A percentile compares a stretch with the other conserved stretches of the same genome.
These are phyloP conservation scores for Bedellia somnulentella DNA, from an alignment of 2,888 invertebrate genomes.

Conservation along the genomic window DNA sequence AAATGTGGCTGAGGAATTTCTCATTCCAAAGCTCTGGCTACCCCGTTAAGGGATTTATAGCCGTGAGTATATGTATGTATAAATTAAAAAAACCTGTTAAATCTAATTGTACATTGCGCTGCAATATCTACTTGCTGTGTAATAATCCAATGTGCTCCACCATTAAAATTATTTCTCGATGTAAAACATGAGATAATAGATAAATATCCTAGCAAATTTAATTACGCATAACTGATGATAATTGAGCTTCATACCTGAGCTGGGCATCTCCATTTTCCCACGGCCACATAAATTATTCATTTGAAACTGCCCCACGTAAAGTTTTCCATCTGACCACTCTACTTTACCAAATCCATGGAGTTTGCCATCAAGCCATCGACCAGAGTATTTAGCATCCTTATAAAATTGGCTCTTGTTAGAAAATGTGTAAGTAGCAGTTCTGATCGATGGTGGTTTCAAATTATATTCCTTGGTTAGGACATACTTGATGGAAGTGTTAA, in stretches of 20 bases:
- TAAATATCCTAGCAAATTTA: no score
- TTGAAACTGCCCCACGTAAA: conserved; percentile 80
- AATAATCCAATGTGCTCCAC: no score
- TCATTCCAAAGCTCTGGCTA: no score
- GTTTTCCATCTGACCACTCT: conserved; percentile 79
- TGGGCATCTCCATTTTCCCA: conserved; percentile 69
- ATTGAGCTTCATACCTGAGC: conserved; percentile 56
- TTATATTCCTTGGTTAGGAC: conserved; percentile 64
- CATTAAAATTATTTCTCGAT: no score
- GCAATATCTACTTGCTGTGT: no score
- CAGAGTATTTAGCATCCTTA: conserved; percentile 78
- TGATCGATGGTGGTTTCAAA: conserved; percentile 68
- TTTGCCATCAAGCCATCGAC: conserved; percentile 81
- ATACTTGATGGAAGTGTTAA: conserved; percentile 73
- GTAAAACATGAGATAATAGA: no score
- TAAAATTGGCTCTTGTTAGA: conserved; percentile 68
- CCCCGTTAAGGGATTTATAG: no score
- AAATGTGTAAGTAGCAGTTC: conserved; percentile 74
- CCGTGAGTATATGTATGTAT: no score
- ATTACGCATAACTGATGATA: no score
- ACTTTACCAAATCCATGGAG: conserved; percentile 82
- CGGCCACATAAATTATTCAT: conserved; percentile 73
- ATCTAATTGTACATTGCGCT: no score
- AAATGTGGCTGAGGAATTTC: no score
- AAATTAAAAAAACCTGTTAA: no score